phyloP scores from a whole-genome alignment of 37 sponge, comb jelly and placozoan genomes.

The Ianthella basta region DNA sequence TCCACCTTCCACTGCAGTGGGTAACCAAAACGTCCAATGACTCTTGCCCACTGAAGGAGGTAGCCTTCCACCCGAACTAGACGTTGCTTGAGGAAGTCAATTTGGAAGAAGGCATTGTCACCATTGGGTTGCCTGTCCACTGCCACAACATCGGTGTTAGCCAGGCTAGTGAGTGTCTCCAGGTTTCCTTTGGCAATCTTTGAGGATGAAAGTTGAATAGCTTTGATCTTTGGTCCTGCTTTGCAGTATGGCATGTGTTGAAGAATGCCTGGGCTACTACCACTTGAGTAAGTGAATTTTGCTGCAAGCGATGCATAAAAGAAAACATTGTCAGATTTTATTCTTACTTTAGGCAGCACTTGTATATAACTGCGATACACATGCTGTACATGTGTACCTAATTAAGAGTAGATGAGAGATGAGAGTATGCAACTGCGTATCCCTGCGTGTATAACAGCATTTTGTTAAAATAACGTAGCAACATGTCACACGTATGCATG shows the following conservation, averaged over 20 bases:
- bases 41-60: slow-evolving; percentile 7
- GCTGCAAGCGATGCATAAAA: too few relatives aligned
- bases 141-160: neutral
- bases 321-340: too few relatives aligned
- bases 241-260: neutral
- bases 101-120: neutral
- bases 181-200: neutral
- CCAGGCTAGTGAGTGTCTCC: neutral
- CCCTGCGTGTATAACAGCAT: too few relatives aligned
- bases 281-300: too few relatives aligned
- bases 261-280: neutral
- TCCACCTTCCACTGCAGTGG: slow-evolving; percentile 26
- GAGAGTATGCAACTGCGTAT: too few relatives aligned
- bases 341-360: too few relatives aligned
- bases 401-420: too few relatives aligned
- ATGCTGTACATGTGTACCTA: too few relatives aligned
- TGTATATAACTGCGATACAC: too few relatives aligned
- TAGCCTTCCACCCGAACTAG: slow-evolving; percentile 14
- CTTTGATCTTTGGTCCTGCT: neutral
- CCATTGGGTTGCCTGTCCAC: neutral
- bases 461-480: too few relatives aligned
- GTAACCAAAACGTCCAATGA: neutral
- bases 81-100: slow-evolving; percentile 20
- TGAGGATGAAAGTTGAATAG: neutral
- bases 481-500: too few relatives aligned